Conservation (phyloP, 2,113 vertebrate species). For the Rhabdornis inornatus region DNA sequence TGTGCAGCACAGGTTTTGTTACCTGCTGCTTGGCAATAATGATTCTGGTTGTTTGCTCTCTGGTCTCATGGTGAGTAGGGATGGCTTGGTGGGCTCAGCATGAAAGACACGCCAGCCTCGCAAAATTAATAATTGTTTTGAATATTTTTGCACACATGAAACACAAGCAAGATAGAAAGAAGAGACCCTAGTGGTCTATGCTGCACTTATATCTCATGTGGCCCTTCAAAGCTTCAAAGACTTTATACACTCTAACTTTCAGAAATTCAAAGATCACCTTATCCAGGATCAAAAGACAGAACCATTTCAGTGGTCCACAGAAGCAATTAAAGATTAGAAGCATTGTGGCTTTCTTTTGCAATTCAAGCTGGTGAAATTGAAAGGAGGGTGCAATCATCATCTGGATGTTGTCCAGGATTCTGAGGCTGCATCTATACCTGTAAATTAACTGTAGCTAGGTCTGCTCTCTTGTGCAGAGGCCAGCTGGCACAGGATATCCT, state of each 20-base stretch:
- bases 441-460: conserved; percentile 61
- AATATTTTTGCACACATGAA: background rate
- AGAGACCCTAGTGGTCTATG: background rate
- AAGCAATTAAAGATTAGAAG: conserved; percentile 35
- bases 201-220: background rate
- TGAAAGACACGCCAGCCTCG: background rate
- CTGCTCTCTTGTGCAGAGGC: conserved; percentile 37
- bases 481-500: conserved; percentile 60
- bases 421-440: conserved; percentile 45
- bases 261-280: background rate
- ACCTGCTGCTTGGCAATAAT: background rate
- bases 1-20: background rate
- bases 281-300: background rate
- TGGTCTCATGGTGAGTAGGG: background rate
- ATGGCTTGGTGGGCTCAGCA: background rate
- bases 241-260: background rate
- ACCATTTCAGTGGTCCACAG: background rate
- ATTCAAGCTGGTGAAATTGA: conserved; percentile 22
- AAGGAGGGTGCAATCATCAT: background rate
- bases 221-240: background rate
- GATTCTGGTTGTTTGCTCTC: background rate
- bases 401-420: conserved; percentile 38
- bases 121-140: background rate
- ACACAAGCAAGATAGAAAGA: background rate
- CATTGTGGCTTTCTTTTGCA: conserved; percentile 37